Conservation (phyloP, 1,140 invertebrate genomes). For the Drosophila lowei region DNA sequence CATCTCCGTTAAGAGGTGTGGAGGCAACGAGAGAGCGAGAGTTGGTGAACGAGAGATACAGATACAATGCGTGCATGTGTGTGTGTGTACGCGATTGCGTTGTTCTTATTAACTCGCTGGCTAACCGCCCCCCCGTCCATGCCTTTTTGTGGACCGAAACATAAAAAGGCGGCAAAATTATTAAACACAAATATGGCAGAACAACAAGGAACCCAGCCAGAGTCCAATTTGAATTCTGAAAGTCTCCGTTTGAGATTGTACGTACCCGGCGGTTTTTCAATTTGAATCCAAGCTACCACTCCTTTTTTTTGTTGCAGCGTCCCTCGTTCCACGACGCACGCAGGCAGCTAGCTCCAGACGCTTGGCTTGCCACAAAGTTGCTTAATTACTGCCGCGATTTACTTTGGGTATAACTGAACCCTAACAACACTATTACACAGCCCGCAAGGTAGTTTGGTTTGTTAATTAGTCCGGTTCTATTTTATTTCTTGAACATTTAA, state of each 20-base stretch:
- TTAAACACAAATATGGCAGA: constrained; percentile 44
- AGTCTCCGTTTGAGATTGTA: constrained; percentile 9
- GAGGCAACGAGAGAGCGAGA: constrained; percentile 31
- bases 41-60: constrained; percentile 37
- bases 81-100: constrained; percentile 57
- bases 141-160: constrained; percentile 53
- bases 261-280: constrained; percentile 20
- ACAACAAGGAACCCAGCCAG: constrained; percentile 9
- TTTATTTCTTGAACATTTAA: too few species aligned
- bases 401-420: constrained; percentile 11
- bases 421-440: constrained; percentile 8
- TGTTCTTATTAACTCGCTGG: constrained; percentile 68
- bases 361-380: constrained; percentile 2
- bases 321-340: constrained; percentile 1
- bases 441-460: constrained; percentile 13
- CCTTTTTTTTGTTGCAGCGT: constrained; percentile 44
- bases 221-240: constrained; percentile 15
- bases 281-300: constrained; percentile 44
- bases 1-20: constrained; percentile 27
- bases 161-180: constrained; percentile 75
- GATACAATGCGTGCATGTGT: constrained; percentile 45
- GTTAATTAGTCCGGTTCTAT: neutral
- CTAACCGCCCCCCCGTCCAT: constrained; percentile 22
- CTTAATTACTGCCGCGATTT: constrained; percentile 14
- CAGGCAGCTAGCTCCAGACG: too few species aligned